These are phyloP conservation scores for Lissocephala sabroskyi DNA, from an alignment of 2,888 invertebrate species.

Conservation along the genomic window DNA sequence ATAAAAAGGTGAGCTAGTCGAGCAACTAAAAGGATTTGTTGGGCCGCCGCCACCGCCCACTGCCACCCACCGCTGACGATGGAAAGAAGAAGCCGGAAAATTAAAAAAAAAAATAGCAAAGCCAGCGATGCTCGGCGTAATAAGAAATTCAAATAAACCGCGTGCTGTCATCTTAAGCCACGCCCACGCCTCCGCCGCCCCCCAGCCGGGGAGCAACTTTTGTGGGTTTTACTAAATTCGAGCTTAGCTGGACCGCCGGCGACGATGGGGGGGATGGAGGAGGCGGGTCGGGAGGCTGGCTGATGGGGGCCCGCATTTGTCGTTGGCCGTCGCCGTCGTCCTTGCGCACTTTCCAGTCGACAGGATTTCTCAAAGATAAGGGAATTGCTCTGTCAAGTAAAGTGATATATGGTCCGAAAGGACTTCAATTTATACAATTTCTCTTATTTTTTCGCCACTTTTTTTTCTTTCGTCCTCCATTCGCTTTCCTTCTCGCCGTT, in stretches of 20 bases:
- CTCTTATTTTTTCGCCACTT: slow-evolving; percentile 68
- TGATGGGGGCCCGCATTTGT: slow-evolving; percentile 57
- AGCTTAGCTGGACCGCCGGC: slow-evolving; percentile 56
- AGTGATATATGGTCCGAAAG: slow-evolving; percentile 79
- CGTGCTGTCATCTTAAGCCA: slow-evolving; percentile 67
- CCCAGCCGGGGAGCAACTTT: slow-evolving; percentile 6
- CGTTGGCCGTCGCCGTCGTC: slow-evolving; percentile 36
- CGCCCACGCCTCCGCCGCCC: slow-evolving; percentile 59
- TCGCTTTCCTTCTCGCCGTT: slow-evolving; percentile 5
- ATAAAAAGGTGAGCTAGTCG: slow-evolving; percentile 61
- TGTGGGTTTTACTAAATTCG: slow-evolving; percentile 65
- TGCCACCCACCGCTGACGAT: no score
- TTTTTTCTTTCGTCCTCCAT: slow-evolving; percentile 45
- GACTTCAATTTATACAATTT: slow-evolving; percentile 74
- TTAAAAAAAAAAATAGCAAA: slow-evolving; percentile 31
- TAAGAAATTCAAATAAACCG: slow-evolving; percentile 68
- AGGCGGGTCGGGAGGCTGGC: no score
- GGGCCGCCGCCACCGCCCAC: no score
- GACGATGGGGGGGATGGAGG: slow-evolving; percentile 19
- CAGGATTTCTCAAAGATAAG: slow-evolving; percentile 74
- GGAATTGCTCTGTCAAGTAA: slow-evolving; percentile 80
- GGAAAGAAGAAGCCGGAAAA: slow-evolving; percentile 38
- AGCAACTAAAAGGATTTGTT: slow-evolving; percentile 47
- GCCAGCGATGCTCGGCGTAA: slow-evolving; percentile 34
- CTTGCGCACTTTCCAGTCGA: slow-evolving; percentile 70